These are phyloP conservation scores for Coronaproctus castanopsis DNA, from an alignment of 2,888 invertebrate genomes.

Conservation along the genomic window DNA sequence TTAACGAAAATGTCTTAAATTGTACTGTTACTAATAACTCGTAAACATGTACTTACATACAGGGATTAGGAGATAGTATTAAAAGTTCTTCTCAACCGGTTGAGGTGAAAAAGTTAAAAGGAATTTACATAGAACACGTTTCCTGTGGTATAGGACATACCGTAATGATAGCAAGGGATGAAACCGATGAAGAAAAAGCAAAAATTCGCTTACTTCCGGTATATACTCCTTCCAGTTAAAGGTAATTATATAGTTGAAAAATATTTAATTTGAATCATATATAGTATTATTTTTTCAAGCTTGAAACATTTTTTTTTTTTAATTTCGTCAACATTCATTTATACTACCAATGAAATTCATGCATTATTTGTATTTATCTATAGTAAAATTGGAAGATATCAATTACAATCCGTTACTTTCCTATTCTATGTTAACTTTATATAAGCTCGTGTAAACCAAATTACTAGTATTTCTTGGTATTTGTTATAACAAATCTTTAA, in stretches of 20 bases:
- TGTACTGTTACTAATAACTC: too few relatives aligned
- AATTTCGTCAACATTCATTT: not conserved
- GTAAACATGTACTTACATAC: too few relatives aligned
- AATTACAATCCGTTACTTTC: too few relatives aligned
- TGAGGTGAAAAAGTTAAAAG: conserved; percentile 44
- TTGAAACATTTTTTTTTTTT: not conserved
- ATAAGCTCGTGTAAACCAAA: too few relatives aligned
- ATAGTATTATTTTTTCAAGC: not conserved
- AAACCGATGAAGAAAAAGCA: conserved; percentile 40
- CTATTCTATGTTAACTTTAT: too few relatives aligned
- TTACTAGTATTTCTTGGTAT: too few relatives aligned
- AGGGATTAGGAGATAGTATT: conserved; percentile 74
- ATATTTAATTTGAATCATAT: too few relatives aligned
- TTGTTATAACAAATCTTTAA: too few relatives aligned
- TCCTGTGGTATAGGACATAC: conserved; percentile 74
- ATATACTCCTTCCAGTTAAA: conserved; percentile 23
- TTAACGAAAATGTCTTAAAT: too few relatives aligned
- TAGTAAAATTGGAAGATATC: too few relatives aligned
- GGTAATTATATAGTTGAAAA: conserved; percentile 1
- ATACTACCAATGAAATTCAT: too few relatives aligned
- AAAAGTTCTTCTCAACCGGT: conserved; percentile 72
- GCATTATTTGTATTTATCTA: too few relatives aligned
- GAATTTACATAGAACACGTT: conserved; percentile 33
- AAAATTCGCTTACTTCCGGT: conserved; percentile 38
- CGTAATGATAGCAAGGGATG: conserved; percentile 42